phyloP scores from a whole-genome alignment of 2,113 vertebrate genomes.

The Drymodes brunneopygia region DNA sequence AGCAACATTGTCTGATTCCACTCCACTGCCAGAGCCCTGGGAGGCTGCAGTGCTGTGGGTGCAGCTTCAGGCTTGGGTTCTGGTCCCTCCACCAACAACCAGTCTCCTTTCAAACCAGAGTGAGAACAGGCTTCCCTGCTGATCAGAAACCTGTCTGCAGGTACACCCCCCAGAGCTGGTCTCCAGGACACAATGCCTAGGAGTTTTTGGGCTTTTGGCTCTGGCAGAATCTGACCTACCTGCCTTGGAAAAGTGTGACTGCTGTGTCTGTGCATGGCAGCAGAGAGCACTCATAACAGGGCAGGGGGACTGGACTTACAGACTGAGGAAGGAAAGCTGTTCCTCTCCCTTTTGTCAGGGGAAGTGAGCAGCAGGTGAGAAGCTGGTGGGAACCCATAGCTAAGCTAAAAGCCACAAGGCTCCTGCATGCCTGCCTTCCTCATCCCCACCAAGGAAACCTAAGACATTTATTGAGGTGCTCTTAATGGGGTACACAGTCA shows the following conservation, averaged over 20 bases:
- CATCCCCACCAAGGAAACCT: not conserved
- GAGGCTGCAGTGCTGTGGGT: rapidly evolving
- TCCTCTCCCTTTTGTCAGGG: not conserved
- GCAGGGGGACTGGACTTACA: not conserved
- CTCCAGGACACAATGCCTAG: not conserved
- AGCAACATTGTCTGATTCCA: rapidly evolving
- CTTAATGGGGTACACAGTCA: not conserved
- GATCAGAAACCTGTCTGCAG: not conserved
- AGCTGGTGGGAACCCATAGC: not conserved
- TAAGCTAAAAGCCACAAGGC: not conserved
- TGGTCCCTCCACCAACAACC: not conserved
- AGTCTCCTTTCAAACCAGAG: not conserved
- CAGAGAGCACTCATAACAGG: not conserved
- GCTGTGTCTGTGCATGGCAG: not conserved
- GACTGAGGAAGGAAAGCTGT: not conserved
- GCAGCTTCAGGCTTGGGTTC: not conserved
- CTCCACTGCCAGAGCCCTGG: not conserved
- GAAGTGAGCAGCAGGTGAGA: not conserved
- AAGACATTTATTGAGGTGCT: not conserved
- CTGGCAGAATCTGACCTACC: not conserved
- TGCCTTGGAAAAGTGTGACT: not conserved
- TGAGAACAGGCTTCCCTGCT: not conserved
- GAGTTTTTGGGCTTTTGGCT: not conserved
- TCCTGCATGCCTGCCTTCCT: rapidly evolving
- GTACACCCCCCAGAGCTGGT: not conserved